Evolutionary conservation across 2,113 vertebrate genomes (phyloP).

Genomic region (Nibea albiflora): DNA sequence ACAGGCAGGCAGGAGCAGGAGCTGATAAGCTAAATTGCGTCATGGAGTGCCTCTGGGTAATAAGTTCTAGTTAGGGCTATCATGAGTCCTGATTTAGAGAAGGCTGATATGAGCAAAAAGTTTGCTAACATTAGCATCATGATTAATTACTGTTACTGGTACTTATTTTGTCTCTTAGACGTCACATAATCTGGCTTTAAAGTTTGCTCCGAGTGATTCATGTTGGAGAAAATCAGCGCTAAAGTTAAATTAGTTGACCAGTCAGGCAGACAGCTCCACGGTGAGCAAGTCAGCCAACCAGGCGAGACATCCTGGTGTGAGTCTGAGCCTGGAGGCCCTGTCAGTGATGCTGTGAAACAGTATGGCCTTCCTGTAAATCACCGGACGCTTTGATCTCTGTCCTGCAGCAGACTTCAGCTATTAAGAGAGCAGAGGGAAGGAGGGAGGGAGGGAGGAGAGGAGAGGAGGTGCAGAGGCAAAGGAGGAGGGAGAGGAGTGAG

Average conservation of each 20-base stretch:
- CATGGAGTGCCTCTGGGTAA: not conserved
- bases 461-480: not conserved
- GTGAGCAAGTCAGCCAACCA: conserved; percentile 6
- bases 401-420: conserved; percentile 36
- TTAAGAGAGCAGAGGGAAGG: conserved; percentile 1
- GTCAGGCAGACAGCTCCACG: not conserved
- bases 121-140: not conserved
- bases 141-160: too few species aligned
- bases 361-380: conserved; percentile 53
- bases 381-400: conserved; percentile 51
- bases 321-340: conserved; percentile 27
- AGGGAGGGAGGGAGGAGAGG: not conserved
- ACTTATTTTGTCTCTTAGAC: not conserved
- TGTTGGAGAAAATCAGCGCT: not conserved
- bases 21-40: not conserved
- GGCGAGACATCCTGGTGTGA: conserved; percentile 31
- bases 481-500: not conserved
- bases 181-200: not conserved
- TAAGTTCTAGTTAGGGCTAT: not conserved
- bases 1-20: not conserved
- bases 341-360: conserved; percentile 35
- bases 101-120: not conserved
- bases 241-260: not conserved
- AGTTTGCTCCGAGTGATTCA: not conserved
- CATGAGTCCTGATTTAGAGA: not conserved